Percentiles rank a stretch among this genome's conserved stretches.
These are phyloP conservation scores for Cephus rjabovi DNA, from an alignment of 2,888 invertebrate genomes.

Conservation along the genomic window DNA sequence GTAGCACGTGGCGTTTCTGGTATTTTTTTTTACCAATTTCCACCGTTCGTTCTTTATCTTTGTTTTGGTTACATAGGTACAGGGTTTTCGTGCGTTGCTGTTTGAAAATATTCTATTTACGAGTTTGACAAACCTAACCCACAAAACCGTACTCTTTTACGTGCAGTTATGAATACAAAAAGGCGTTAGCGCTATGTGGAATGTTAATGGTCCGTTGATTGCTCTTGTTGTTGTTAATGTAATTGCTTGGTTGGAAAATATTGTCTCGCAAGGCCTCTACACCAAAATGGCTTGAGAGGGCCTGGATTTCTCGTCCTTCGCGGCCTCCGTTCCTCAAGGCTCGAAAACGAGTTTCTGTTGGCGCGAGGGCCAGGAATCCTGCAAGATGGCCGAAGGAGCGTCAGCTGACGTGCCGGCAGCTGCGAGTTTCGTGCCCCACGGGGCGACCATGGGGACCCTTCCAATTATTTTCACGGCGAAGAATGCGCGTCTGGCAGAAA, in stretches of 20 bases:
- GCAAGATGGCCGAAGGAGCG: slow-evolving; percentile 1
- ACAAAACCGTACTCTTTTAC: not conserved
- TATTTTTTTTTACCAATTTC: not conserved
- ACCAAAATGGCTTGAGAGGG: not conserved
- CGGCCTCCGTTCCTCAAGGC: slow-evolving; percentile 2
- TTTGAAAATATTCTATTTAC: not conserved
- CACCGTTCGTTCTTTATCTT: not conserved
- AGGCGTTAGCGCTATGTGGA: not conserved
- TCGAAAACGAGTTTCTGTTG: slow-evolving; percentile 1
- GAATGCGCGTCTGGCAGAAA: not conserved
- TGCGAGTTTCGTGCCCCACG: not conserved
- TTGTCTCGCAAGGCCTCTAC: not conserved
- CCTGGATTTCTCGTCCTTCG: not conserved
- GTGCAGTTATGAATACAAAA: not conserved
- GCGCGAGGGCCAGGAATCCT: slow-evolving; percentile 5
- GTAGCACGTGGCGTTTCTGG: not conserved
- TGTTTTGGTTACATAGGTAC: not conserved
- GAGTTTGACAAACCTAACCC: not conserved
- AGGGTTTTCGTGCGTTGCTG: not conserved
- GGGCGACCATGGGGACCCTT: slow-evolving; percentile 6
- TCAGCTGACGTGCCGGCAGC: not conserved
- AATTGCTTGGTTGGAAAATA: not conserved
- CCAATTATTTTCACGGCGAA: slow-evolving; percentile 1
- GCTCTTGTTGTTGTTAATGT: not conserved
- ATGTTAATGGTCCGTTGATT: not conserved